Evolutionary conservation across 2,888 invertebrate genomes (phyloP), one percentile per base, ranked within the genome.

Genomic region (Neoascia interrupta): DNA sequence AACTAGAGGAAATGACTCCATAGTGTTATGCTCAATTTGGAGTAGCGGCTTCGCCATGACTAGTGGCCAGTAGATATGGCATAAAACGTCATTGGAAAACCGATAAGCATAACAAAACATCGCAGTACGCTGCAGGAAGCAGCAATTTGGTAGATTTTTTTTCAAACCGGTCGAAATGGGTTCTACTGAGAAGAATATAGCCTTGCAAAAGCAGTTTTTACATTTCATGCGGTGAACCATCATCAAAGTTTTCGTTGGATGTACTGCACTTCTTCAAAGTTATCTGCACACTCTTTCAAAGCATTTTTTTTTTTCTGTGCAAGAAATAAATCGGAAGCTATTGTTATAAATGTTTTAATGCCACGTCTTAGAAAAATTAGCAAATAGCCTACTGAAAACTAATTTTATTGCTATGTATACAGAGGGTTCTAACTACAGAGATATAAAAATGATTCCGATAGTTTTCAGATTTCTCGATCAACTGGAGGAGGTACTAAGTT

Each of bases 241-340:
- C 23, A 61, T 37, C 47, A 61, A 36, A 47, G 60, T 37, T 61
- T 61, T 26, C 34, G 47, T 26, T 61, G 37, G 6, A 47, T 61
- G 60, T 45, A 47, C 41, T 60, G 34, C 47, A n/a, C n/a, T 21
- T 60, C 37, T 23, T n/a, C n/a, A 37, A 61, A 18, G 36, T 47
- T n/a, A 51, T 63, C 34, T 43, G 31, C 31, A 18, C 31, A 51
- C 51, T 63, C 19, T 63, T 63, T 23, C 26, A 47, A 63, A 63
- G 18, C 39, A 39, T 31, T 1, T 41, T 26, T 43, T 31, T 41
- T 26, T 43, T 31, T 41, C 2, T 41, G 51, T 23, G 51, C 63
- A 19, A 51, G 41, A 41, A 51, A 28, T 21, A 51, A 49, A 39
- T 37, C 26, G 21, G 49, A 61, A 19, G 10, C 47, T 18, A 49